Evolutionary conservation across 2,113 vertebrate species (phyloP).

Genomic region (Parus major): DNA sequence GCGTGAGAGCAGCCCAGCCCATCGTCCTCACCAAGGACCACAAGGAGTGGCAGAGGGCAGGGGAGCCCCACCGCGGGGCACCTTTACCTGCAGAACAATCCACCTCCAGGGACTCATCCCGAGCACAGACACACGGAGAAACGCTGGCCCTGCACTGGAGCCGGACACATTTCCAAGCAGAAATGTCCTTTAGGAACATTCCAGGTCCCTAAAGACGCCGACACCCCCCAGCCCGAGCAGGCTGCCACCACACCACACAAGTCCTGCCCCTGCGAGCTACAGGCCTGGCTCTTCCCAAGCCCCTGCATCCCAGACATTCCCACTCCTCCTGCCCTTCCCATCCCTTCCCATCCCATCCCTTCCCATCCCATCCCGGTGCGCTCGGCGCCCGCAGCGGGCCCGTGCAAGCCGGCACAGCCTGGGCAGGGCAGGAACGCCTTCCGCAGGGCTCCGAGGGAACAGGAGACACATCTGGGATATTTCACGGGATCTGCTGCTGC

Average conservation of each 20-base stretch:
- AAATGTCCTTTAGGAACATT: too few relatives aligned
- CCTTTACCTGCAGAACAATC: accelerated
- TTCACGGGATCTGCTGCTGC: accelerated
- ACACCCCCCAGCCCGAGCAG: accelerated
- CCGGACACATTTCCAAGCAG: background rate
- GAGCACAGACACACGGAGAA: background rate
- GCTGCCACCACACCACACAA: accelerated
- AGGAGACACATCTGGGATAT: accelerated
- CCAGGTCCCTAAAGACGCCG: background rate
- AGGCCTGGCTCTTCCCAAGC: background rate
- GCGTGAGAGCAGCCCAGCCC: accelerated
- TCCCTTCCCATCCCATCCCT: background rate
- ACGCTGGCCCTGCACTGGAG: background rate
- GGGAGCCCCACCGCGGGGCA: accelerated
- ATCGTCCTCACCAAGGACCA: accelerated
- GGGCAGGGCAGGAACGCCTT: conserved; percentile 31
- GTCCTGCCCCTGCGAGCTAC: accelerated
- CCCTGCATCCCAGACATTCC: accelerated
- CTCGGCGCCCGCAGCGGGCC: background rate
- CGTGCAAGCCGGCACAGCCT: background rate
- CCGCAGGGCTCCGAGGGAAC: background rate
- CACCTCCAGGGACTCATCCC: background rate
- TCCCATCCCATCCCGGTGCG: background rate
- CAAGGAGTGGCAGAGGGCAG: background rate
- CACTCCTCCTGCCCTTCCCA: background rate